Evolutionary conservation across 1,140 invertebrate species (phyloP).

Genomic region (Branchinecta lynchi): DNA sequence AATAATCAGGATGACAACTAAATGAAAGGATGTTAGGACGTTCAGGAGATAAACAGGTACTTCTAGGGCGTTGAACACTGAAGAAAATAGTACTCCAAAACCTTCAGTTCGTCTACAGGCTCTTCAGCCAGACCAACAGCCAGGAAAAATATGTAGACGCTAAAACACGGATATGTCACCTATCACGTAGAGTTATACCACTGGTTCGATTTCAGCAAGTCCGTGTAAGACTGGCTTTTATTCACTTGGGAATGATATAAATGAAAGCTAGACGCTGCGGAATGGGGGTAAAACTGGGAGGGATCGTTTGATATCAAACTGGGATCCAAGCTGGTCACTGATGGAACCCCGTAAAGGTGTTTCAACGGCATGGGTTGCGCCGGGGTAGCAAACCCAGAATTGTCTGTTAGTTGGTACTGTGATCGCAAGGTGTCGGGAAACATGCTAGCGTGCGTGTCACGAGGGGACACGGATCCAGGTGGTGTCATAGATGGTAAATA

Average conservation of each 20-base stretch:
- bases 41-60: no score
- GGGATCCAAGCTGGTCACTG: conserved; percentile 32
- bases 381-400: conserved; percentile 25
- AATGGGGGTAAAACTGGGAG: conserved; percentile 65
- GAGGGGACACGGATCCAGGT: conserved; percentile 79
- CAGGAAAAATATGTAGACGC: neutral
- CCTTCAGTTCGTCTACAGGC: no score
- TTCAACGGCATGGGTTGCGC: conserved; percentile 64
- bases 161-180: neutral
- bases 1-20: no score
- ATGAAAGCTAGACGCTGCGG: conserved; percentile 60
- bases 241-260: conserved; percentile 59
- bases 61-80: no score
- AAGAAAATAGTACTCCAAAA: no score
- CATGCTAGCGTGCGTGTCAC: conserved; percentile 50
- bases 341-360: conserved; percentile 40
- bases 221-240: conserved; percentile 39
- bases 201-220: conserved; percentile 30
- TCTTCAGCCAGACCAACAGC: no score
- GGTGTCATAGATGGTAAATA: conserved; percentile 74
- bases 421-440: conserved; percentile 40
- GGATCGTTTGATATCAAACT: conserved; percentile 42
- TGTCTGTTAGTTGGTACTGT: conserved; percentile 33
- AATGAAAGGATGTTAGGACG: no score
- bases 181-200: neutral